These are phyloP conservation scores for Horisme vitalbata DNA, from an alignment of 2,888 invertebrate genomes.

Conservation along the genomic window DNA sequence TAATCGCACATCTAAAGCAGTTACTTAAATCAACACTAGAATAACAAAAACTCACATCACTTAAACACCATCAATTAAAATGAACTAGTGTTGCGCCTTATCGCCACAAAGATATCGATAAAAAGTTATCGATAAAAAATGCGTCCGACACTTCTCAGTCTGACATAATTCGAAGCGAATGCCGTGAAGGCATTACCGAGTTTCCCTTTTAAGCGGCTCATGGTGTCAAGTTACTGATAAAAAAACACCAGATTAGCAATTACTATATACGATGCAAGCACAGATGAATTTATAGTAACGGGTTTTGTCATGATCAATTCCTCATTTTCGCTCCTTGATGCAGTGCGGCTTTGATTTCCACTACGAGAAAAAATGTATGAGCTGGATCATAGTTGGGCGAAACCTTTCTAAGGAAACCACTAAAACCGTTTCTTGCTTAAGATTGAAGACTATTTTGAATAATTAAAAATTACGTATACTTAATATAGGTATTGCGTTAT, in stretches of 20 bases:
- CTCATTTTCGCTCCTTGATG: too few relatives aligned
- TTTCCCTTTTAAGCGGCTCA: conserved; percentile 70
- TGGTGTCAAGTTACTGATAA: conserved; percentile 66
- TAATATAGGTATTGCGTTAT: too few relatives aligned
- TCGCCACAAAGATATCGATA: conserved; percentile 70
- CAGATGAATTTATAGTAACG: conserved; percentile 7
- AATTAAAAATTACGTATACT: too few relatives aligned
- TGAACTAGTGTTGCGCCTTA: conserved; percentile 62
- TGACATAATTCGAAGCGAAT: conserved; percentile 67
- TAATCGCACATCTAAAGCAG: too few relatives aligned
- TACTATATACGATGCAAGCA: conserved; percentile 47
- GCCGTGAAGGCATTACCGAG: conserved; percentile 72
- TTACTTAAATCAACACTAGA: too few relatives aligned
- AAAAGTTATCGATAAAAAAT: conserved; percentile 66
- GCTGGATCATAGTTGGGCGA: too few relatives aligned
- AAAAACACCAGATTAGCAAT: conserved; percentile 58
- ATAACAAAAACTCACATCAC: conserved; percentile 34
- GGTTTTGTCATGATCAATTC: too few relatives aligned
- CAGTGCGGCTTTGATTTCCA: too few relatives aligned
- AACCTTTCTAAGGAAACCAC: too few relatives aligned
- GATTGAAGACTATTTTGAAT: too few relatives aligned
- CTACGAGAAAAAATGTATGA: too few relatives aligned
- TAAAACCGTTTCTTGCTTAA: too few relatives aligned
- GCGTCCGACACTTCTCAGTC: conserved; percentile 41
- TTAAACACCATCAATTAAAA: conserved; percentile 60